Evolutionary conservation across 2,888 invertebrate genomes (phyloP).

Genomic region (Plagiodera versicolora): DNA sequence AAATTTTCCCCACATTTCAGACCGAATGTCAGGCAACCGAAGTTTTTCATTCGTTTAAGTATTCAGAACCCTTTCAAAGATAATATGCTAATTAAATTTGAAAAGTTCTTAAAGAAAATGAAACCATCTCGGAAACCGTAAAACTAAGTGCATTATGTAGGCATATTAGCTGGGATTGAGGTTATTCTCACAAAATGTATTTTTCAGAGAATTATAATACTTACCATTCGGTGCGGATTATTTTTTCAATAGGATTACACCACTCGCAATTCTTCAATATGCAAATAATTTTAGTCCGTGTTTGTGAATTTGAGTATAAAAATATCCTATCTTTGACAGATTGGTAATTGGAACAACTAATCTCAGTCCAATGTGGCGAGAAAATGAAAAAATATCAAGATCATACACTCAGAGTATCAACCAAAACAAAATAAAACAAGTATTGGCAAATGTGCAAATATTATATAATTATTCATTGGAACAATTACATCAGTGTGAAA

Average conservation of each 20-base stretch:
- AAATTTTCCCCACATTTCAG: too few species aligned
- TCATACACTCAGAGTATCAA: not conserved
- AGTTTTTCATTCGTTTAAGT: not conserved
- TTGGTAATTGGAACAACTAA: too few species aligned
- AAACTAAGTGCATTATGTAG: not conserved
- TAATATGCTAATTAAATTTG: not conserved
- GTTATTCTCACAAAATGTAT: not conserved
- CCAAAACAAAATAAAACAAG: not conserved
- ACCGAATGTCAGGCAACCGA: too few species aligned
- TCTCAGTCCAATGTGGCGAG: not conserved
- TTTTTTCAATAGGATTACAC: not conserved
- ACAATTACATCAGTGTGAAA: too few species aligned
- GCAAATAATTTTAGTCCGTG: too few species aligned
- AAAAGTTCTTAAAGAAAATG: not conserved
- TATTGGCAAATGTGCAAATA: not conserved
- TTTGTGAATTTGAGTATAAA: too few species aligned
- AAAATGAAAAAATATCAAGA: not conserved
- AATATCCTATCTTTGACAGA: too few species aligned
- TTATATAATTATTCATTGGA: too few species aligned
- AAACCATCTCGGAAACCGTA: slow-evolving; percentile 4
- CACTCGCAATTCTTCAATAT: not conserved
- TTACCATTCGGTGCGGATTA: not conserved
- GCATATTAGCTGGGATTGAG: not conserved
- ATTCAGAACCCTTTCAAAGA: not conserved
- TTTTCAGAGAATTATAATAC: not conserved